Evolutionary conservation across 2,888 invertebrate species (phyloP), one percentile per base, ranked within the genome.

Genomic region (Drosophila buzzatii): DNA sequence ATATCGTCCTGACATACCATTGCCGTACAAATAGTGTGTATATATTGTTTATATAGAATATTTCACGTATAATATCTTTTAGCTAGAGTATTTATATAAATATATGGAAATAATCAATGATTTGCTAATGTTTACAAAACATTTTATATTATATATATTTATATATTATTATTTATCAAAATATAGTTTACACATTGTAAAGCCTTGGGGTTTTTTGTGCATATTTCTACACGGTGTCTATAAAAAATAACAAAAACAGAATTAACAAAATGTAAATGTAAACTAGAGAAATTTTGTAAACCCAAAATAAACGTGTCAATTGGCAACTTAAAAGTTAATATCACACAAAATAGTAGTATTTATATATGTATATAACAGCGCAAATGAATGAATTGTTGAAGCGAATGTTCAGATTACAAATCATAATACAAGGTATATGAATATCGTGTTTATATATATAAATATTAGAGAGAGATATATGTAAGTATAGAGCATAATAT

Each of bases 271-370:
- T 64, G n/a, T 55, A 52, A 60, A 67, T 23, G 1, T 56, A 52
- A 12, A 60, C 35, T 23, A 33, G 63, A 27, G 44, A 53, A 74
- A 2, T 16, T 70, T 65, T 70, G 27, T 67, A 45, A 64, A 65
- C 55, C 49, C 47, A 70, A 79, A 58, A 58, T 37, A 61, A 77
- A 67, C 31, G 31, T 55, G 39, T 49, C 45, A 53, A 64, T 73
- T 72, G 57, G 55, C 59, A 84, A 86, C 85, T 85, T 88, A 88
- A 87, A 70, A 76, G 56, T 71, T 81, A 90, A 88, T 86, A 86
- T 86, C 86, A 86, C 86, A 86, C 74, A 79, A 76, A 78, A 80
- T 37, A 76, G 53, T 62, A 53, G 53, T 62, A 53, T 68, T 55
- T 70, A 80, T 64, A 51, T 12, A 60, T 71, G 44, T 44, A 27